Percentiles rank a stretch among this genome's conserved stretches.
Evolutionary conservation across 2,113 vertebrate species (phyloP).

Genomic region (Merops nubicus): DNA sequence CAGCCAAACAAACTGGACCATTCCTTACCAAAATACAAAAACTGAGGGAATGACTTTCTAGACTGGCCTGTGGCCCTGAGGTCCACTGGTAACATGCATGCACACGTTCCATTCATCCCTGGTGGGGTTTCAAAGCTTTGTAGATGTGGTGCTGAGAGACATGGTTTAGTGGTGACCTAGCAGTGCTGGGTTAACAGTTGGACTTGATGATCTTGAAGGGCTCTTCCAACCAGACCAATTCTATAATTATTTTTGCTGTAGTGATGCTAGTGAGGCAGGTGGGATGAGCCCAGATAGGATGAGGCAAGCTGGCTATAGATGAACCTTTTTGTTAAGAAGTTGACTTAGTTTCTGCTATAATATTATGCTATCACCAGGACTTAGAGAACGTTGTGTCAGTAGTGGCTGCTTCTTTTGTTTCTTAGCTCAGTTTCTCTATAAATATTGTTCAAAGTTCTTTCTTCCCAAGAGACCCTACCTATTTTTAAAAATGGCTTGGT

Average conservation of each 20-base stretch:
- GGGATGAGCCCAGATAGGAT: not conserved
- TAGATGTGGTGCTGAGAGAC: not conserved
- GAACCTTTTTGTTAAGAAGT: not conserved
- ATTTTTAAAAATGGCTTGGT: not conserved
- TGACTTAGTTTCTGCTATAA: not conserved
- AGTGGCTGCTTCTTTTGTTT: not conserved
- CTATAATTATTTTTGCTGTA: not conserved
- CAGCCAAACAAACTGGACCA: rapidly evolving
- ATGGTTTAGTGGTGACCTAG: not conserved
- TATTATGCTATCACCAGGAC: not conserved
- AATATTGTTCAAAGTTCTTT: not conserved
- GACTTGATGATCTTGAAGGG: not conserved
- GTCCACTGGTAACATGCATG: rapidly evolving
- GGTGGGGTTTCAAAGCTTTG: not conserved
- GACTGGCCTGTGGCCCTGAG: not conserved
- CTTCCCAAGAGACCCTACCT: not conserved
- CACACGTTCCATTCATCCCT: not conserved
- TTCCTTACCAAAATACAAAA: not conserved
- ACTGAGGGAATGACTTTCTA: not conserved
- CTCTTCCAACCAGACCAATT: not conserved
- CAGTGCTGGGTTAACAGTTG: too few species aligned
- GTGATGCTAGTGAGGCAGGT: not conserved
- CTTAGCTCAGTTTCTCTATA: not conserved
- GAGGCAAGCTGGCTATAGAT: not conserved
- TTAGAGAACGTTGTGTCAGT: not conserved